phyloP scores from a whole-genome alignment of 2,888 invertebrate genomes.

The Trichacis sp. region DNA sequence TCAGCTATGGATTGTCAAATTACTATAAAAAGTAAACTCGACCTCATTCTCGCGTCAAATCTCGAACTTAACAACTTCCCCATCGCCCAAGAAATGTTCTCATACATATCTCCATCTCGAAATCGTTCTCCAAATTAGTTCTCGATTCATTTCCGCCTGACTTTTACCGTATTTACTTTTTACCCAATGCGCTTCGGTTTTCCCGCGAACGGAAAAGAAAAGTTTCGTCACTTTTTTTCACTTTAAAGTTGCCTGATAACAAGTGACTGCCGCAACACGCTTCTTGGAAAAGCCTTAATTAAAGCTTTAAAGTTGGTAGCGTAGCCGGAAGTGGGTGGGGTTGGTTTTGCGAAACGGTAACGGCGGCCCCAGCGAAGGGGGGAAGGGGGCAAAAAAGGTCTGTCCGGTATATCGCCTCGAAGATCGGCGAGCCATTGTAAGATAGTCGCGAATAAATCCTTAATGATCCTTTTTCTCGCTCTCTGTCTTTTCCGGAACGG shows the following conservation, averaged over 20 bases:
- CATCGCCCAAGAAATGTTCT: too few relatives aligned
- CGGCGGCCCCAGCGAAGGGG: not conserved
- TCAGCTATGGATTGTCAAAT: too few relatives aligned
- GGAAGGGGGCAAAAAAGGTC: slow-evolving; percentile 13
- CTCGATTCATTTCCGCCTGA: too few relatives aligned
- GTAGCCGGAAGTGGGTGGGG: slow-evolving; percentile 15
- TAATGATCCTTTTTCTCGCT: slow-evolving; percentile 51
- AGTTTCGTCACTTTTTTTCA: not conserved
- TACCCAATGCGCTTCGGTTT: too few relatives aligned
- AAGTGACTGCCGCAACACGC: not conserved
- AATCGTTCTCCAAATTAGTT: too few relatives aligned
- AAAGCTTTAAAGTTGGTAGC: slow-evolving; percentile 7
- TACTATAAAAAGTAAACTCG: too few relatives aligned
- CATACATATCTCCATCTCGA: too few relatives aligned
- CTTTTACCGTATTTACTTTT: too few relatives aligned
- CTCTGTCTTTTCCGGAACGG: slow-evolving; percentile 23
- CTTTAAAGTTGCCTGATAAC: not conserved
- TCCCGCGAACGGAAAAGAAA: too few relatives aligned
- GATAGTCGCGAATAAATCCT: slow-evolving; percentile 59
- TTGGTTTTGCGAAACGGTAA: not conserved
- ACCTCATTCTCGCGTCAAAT: too few relatives aligned
- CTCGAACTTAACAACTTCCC: too few relatives aligned
- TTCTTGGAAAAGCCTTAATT: slow-evolving; percentile 11
- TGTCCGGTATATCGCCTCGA: slow-evolving; percentile 44
- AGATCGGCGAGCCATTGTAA: slow-evolving; percentile 56